Evolutionary conservation across 2,888 invertebrate species (phyloP).

Genomic region (Lamellibrachia satsuma): DNA sequence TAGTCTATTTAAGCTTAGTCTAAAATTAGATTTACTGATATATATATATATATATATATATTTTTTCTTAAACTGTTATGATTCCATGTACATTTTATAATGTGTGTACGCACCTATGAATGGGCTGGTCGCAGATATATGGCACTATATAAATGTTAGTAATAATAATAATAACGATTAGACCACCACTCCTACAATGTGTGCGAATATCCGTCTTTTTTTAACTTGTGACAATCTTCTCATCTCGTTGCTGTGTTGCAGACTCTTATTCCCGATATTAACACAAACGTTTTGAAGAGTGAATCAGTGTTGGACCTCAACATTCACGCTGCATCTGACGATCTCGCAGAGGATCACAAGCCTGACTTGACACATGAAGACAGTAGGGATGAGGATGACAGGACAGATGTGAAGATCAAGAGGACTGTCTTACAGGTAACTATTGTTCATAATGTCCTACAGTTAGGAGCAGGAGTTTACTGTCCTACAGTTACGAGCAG

Average conservation of each 20-base stretch:
- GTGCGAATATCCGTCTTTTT: neutral
- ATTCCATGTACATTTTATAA: too few species aligned
- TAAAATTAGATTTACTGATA: too few species aligned
- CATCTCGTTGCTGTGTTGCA: neutral
- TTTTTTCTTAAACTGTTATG: too few species aligned
- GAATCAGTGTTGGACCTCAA: constrained; percentile 54
- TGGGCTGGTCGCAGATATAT: too few species aligned
- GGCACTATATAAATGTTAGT: too few species aligned
- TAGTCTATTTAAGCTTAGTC: too few species aligned
- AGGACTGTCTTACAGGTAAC: constrained; percentile 49
- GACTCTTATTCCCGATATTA: constrained; percentile 45
- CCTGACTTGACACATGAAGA: constrained; percentile 38
- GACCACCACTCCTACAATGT: neutral
- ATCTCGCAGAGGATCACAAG: constrained; percentile 31
- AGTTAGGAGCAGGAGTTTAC: neutral
- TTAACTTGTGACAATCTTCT: neutral
- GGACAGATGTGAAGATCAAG: constrained; percentile 47
- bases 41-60: too few species aligned
- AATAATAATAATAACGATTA: too few species aligned
- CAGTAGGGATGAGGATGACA: constrained; percentile 25
- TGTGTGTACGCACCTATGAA: too few species aligned
- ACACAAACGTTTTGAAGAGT: constrained; percentile 43
- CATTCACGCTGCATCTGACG: constrained; percentile 28
- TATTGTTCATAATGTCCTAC: neutral
- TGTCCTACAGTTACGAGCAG: neutral